Evolutionary conservation across 2,113 vertebrate species (phyloP).

Genomic region (Pachycephala philippinensis): DNA sequence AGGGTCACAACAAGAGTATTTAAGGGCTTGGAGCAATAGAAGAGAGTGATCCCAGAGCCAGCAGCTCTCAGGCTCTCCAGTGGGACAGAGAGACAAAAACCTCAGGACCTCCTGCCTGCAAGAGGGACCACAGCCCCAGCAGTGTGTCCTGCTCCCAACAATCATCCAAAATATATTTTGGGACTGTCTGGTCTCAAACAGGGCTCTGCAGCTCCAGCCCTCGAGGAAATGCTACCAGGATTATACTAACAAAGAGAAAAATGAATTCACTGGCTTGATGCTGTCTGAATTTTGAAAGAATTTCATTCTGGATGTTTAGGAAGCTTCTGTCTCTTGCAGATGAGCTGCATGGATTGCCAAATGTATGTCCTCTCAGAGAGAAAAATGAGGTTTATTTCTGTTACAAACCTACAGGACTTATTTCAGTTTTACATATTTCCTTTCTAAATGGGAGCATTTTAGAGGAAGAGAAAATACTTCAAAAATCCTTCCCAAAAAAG

Average conservation of each 20-base stretch:
- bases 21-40: background rate
- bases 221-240: background rate
- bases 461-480: background rate
- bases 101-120: background rate
- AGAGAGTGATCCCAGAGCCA: background rate
- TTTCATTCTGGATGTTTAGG: background rate
- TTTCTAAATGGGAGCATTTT: background rate
- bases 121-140: background rate
- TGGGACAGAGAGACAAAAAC: background rate
- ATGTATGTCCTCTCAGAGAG: slow-evolving; percentile 46
- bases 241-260: background rate
- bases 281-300: background rate
- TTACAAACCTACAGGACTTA: background rate
- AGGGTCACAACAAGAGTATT: background rate
- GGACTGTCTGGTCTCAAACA: background rate
- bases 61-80: background rate
- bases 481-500: background rate
- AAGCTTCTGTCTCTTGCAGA: slow-evolving; percentile 31
- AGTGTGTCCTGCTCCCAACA: background rate
- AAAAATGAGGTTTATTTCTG: slow-evolving; percentile 3
- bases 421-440: slow-evolving; percentile 2
- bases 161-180: background rate
- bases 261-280: background rate
- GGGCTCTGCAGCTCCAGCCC: background rate
- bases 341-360: slow-evolving; percentile 38